Percentiles rank a stretch among this genome's conserved stretches.
Conservation (phyloP, 2,797 vertebrate species). For the Lutjanus argentimaculatus region DNA sequence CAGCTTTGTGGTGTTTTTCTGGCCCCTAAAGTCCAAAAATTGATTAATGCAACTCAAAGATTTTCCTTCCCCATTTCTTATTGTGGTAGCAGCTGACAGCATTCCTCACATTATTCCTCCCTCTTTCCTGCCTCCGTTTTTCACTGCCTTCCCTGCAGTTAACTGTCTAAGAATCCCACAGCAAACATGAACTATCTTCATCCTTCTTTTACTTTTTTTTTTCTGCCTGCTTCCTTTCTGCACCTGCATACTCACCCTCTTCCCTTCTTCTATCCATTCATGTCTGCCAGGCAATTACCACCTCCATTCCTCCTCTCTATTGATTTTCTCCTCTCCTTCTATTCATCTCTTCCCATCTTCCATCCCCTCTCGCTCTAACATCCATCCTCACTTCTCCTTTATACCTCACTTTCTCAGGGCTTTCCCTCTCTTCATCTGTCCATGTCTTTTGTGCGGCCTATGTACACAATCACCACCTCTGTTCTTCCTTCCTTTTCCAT, state of each 20-base stretch:
- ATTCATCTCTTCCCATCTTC: slow-evolving; percentile 59
- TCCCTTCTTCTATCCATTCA: slow-evolving; percentile 60
- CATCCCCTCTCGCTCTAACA: slow-evolving; percentile 40
- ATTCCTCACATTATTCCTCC: slow-evolving; percentile 19
- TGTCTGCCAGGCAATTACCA: slow-evolving; percentile 75
- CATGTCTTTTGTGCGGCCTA: slow-evolving; percentile 30
- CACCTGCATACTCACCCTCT: slow-evolving; percentile 45
- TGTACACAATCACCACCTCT: slow-evolving; percentile 33
- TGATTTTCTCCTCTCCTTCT: slow-evolving; percentile 63
- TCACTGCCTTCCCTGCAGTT: slow-evolving; percentile 10
- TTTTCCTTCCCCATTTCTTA: neutral
- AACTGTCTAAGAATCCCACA: slow-evolving; percentile 20
- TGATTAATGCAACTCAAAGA: slow-evolving; percentile 1
- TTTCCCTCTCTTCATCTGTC: slow-evolving; percentile 47
- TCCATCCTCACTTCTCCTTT: slow-evolving; percentile 47
- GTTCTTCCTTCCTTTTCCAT: slow-evolving; percentile 38
- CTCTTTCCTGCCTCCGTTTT: neutral
- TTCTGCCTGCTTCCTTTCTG: slow-evolving; percentile 33
- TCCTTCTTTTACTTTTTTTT: slow-evolving; percentile 20
- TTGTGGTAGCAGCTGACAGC: slow-evolving; percentile 8
- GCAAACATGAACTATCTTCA: slow-evolving; percentile 27
- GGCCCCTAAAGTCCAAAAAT: neutral
- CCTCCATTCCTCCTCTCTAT: slow-evolving; percentile 67
- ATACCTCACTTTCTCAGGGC: slow-evolving; percentile 35
- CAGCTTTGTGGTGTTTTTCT: neutral